These are phyloP conservation scores for Monopterus albus DNA, from an alignment of 2,113 vertebrate species.

Conservation along the genomic window DNA sequence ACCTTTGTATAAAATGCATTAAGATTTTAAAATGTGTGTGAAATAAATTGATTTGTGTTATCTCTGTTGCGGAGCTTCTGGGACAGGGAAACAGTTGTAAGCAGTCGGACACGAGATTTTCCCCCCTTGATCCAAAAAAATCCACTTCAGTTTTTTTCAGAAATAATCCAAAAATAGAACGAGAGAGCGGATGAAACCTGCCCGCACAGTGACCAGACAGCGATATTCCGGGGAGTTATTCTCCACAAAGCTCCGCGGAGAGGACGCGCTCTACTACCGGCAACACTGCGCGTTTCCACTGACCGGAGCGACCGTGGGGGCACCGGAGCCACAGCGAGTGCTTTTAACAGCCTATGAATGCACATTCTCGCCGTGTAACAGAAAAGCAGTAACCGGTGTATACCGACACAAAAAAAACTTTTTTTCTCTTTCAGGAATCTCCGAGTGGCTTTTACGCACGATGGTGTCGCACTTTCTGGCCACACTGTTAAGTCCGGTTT, in stretches of 20 bases:
- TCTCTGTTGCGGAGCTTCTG: conserved; percentile 78
- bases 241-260: conserved; percentile 61
- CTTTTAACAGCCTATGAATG: conserved; percentile 48
- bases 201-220: conserved; percentile 63
- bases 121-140: conserved; percentile 90
- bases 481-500: conserved; percentile 78
- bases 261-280: conserved; percentile 67
- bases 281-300: conserved; percentile 70
- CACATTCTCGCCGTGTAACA: conserved; percentile 54
- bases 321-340: conserved; percentile 68
- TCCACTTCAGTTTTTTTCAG: conserved; percentile 88
- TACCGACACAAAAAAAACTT: conserved; percentile 71
- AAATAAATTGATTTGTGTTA: conserved; percentile 33
- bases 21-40: conserved; percentile 13
- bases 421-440: conserved; percentile 55
- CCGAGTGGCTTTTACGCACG: conserved; percentile 67
- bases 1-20: conserved; percentile 13
- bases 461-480: conserved; percentile 66
- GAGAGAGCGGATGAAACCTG: conserved; percentile 84
- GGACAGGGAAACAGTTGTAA: conserved; percentile 89
- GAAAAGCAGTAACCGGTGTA: conserved; percentile 16
- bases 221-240: conserved; percentile 65
- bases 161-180: conserved; percentile 93
- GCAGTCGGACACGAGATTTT: conserved; percentile 92
- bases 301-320: conserved; percentile 70